A percentile compares a stretch with the other conserved stretches of the same genome.
phyloP scores from a whole-genome alignment of 2,797 vertebrate genomes.

The Anas georgica region DNA sequence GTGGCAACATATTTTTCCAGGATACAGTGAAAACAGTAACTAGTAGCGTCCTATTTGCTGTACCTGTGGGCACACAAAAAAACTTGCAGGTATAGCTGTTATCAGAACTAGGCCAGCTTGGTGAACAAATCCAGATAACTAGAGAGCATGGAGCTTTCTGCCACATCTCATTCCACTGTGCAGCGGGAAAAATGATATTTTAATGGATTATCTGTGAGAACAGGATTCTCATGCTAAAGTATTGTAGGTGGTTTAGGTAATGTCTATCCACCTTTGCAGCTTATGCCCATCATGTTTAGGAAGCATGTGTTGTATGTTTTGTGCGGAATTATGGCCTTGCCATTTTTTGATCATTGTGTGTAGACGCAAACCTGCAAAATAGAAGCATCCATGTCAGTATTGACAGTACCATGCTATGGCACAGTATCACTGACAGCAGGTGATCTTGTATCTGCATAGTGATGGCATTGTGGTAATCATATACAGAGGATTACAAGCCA shows the following conservation, averaged over 20 bases:
- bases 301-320: not conserved
- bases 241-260: not conserved
- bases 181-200: not conserved
- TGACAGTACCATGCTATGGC: not conserved
- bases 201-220: not conserved
- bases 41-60: not conserved
- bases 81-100: not conserved
- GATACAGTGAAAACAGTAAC: not conserved
- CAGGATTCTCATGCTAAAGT: not conserved
- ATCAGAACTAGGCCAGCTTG: not conserved
- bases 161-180: not conserved
- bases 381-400: accelerated
- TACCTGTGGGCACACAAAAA: not conserved
- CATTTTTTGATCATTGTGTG: not conserved
- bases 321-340: not conserved
- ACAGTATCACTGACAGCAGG: not conserved
- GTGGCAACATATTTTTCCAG: slow-evolving; percentile 39
- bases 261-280: not conserved
- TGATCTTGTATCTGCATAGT: not conserved
- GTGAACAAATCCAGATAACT: slow-evolving; percentile 13
- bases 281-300: not conserved
- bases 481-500: not conserved
- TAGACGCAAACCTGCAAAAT: not conserved
- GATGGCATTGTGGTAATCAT: not conserved
- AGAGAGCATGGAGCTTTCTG: not conserved